These are phyloP conservation scores for Neodontobutis hainanensis DNA, from an alignment of 2,113 vertebrate genomes.

Conservation along the genomic window DNA sequence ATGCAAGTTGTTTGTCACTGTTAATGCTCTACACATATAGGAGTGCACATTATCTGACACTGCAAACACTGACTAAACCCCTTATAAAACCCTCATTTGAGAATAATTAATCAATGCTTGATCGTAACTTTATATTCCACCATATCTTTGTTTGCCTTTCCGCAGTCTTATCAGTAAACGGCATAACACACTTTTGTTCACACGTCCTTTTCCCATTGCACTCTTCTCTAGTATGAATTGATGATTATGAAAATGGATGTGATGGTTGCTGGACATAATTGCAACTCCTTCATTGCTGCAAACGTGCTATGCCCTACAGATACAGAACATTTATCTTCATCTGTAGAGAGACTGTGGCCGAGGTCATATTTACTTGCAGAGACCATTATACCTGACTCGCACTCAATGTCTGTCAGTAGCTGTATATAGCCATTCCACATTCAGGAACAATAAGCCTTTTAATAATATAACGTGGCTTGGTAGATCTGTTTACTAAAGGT, in stretches of 20 bases:
- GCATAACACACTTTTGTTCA: too few species aligned
- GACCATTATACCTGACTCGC: neutral
- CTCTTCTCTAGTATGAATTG: neutral
- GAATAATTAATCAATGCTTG: too few species aligned
- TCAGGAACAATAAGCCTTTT: slow-evolving; percentile 1
- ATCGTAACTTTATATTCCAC: too few species aligned
- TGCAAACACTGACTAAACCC: too few species aligned
- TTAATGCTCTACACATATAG: too few species aligned
- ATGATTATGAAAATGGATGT: slow-evolving; percentile 3
- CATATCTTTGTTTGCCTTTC: too few species aligned
- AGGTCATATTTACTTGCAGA: slow-evolving; percentile 13
- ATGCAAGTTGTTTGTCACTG: too few species aligned
- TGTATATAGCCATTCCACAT: neutral
- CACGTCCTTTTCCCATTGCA: neutral
- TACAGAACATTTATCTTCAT: neutral
- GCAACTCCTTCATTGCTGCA: neutral
- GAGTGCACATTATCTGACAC: too few species aligned
- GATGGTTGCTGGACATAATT: slow-evolving; percentile 1
- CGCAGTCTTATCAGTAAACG: too few species aligned
- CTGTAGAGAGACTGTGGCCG: neutral
- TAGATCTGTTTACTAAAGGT: slow-evolving; percentile 14
- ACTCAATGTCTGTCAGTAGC: slow-evolving; percentile 1
- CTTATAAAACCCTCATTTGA: too few species aligned
- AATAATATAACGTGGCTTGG: neutral
- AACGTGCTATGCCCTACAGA: neutral